phyloP scores from a whole-genome alignment of 2,113 vertebrate species.

The Psilopsiagon aymara region DNA sequence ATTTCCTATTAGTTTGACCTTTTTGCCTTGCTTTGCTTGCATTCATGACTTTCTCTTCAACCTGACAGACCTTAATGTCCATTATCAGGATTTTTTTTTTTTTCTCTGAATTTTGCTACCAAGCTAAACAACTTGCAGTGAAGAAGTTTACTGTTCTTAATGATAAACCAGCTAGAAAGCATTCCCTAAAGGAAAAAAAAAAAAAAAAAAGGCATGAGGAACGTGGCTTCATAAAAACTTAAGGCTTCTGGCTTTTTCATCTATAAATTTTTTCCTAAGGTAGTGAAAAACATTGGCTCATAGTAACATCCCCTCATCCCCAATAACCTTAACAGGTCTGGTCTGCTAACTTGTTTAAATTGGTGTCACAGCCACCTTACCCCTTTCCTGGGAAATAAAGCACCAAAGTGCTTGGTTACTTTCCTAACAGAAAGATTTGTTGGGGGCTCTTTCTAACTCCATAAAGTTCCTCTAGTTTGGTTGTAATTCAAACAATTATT shows the following conservation, averaged over 20 bases:
- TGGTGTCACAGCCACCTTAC: background rate
- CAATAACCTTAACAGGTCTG: background rate
- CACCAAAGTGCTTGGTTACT: background rate
- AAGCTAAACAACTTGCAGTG: background rate
- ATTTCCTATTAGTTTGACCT: background rate
- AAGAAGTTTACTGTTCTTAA: background rate
- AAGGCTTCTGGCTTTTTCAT: background rate
- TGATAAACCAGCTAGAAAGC: background rate
- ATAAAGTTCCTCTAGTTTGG: background rate
- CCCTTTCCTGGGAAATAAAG: background rate
- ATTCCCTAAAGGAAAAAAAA: background rate
- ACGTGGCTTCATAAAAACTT: background rate
- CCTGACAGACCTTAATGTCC: background rate
- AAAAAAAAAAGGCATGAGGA: background rate
- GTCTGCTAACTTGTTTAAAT: background rate
- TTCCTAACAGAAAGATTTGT: background rate
- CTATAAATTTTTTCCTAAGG: background rate
- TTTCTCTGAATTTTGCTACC: background rate
- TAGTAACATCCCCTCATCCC: background rate
- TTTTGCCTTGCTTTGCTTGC: background rate
- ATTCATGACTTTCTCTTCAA: background rate
- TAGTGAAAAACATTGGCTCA: background rate
- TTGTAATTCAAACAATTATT: conserved; percentile 5
- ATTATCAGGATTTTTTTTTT: background rate
- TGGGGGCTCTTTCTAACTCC: background rate